A percentile compares a stretch with the other conserved stretches of the same genome.
Conservation (phyloP, 2,113 vertebrate genomes). For the Crocuta crocuta region DNA sequence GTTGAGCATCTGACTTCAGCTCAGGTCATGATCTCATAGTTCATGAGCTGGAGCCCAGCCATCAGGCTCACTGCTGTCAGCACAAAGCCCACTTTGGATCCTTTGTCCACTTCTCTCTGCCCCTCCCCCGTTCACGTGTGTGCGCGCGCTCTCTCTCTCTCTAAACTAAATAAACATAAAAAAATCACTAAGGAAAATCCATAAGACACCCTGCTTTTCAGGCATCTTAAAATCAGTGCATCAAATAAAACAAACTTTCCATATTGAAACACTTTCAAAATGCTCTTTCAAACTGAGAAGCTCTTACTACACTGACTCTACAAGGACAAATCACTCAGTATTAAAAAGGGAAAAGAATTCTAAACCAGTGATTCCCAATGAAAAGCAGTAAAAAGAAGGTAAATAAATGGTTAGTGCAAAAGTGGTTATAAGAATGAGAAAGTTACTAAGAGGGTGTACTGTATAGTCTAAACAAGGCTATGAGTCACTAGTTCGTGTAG, state of each 20-base stretch:
- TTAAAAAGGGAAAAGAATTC: neutral
- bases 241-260: slow-evolving; percentile 25
- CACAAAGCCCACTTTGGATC: no score
- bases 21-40: no score
- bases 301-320: neutral
- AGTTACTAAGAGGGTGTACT: neutral
- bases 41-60: no score
- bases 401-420: neutral
- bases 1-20: no score
- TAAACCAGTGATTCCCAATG: neutral
- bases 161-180: no score
- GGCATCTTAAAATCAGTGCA: neutral
- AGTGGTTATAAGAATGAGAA: neutral
- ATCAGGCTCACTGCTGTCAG: no score
- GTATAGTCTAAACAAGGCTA: neutral
- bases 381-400: neutral
- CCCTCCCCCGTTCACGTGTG: no score
- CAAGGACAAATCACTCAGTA: neutral
- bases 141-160: no score
- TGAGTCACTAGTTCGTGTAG: neutral
- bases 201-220: neutral
- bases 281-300: neutral
- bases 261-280: slow-evolving; percentile 52
- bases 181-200: neutral
- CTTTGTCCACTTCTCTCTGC: no score